A percentile compares a stretch with the other conserved stretches of the same genome.
These are phyloP conservation scores for Taxidea taxus DNA, from an alignment of 2,113 vertebrate species.

Conservation along the genomic window DNA sequence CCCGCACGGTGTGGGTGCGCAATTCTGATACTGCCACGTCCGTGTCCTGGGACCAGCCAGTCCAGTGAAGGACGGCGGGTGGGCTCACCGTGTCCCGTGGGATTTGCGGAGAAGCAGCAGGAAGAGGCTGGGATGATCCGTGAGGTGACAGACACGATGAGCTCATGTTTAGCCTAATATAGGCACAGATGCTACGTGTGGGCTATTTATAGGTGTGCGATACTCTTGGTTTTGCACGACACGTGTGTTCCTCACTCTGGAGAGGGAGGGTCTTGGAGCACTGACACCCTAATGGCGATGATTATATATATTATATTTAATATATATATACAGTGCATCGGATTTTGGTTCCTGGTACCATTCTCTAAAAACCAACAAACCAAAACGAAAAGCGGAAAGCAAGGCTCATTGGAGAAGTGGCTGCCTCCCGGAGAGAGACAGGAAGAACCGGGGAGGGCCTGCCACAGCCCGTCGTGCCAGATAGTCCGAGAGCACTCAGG, in stretches of 20 bases:
- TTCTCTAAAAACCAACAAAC: background rate
- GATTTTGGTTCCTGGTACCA: too few species aligned
- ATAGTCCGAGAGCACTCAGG: background rate
- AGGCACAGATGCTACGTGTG: background rate
- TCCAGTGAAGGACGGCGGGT: background rate
- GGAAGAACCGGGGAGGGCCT: background rate
- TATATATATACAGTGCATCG: too few species aligned
- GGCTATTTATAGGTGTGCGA: background rate
- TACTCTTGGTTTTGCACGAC: background rate
- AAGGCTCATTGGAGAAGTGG: background rate
- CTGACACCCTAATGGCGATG: background rate
- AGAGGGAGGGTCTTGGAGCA: background rate
- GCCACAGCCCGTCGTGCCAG: background rate
- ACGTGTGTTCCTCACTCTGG: background rate
- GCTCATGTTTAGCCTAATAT: background rate
- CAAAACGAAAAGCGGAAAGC: fast-evolving
- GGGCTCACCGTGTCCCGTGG: background rate
- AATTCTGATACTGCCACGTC: background rate
- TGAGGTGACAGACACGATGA: background rate
- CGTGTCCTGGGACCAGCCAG: background rate
- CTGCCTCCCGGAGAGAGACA: background rate
- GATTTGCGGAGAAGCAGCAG: background rate
- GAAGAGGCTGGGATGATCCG: background rate
- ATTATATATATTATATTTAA: background rate
- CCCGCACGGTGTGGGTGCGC: background rate